phyloP scores from a whole-genome alignment of 2,888 invertebrate species.

The Lathronympha strigana region DNA sequence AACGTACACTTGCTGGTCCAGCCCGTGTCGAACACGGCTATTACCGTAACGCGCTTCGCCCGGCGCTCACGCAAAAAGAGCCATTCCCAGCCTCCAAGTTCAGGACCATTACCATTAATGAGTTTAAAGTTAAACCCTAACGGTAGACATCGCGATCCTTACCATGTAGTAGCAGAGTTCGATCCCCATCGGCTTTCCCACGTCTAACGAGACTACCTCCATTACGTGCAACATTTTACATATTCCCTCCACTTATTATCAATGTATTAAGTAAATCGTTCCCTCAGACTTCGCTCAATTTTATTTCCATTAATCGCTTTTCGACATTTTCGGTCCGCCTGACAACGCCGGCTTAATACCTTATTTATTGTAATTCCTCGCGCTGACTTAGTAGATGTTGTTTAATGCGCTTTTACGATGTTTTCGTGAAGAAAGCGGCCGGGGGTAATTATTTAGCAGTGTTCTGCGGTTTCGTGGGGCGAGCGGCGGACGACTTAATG shows the following conservation, averaged over 20 bases:
- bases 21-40: slow-evolving; percentile 63
- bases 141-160: slow-evolving; percentile 76
- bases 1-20: slow-evolving; percentile 36
- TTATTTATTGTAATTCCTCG: slow-evolving; percentile 78
- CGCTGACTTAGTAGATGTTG: slow-evolving; percentile 73
- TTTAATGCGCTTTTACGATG: slow-evolving; percentile 74
- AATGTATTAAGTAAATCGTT: slow-evolving; percentile 81
- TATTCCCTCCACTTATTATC: slow-evolving; percentile 78
- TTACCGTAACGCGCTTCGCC: slow-evolving; percentile 63
- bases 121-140: slow-evolving; percentile 74
- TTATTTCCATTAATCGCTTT: slow-evolving; percentile 79
- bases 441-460: slow-evolving; percentile 80
- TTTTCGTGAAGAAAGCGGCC: slow-evolving; percentile 79
- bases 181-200: slow-evolving; percentile 67
- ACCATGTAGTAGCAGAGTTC: slow-evolving; percentile 67
- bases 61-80: slow-evolving; percentile 66
- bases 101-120: slow-evolving; percentile 77
- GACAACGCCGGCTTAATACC: slow-evolving; percentile 73
- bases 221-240: slow-evolving; percentile 79
- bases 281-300: slow-evolving; percentile 71
- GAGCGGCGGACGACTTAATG: slow-evolving; percentile 74
- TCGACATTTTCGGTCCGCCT: slow-evolving; percentile 72
- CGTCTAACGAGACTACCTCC: slow-evolving; percentile 81
- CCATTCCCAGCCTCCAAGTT: slow-evolving; percentile 70
- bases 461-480: slow-evolving; percentile 78